Percentiles rank a stretch among this genome's conserved stretches.
Evolutionary conservation across 2,888 invertebrate genomes (phyloP).

Genomic region (Iselma pallidipennis): DNA sequence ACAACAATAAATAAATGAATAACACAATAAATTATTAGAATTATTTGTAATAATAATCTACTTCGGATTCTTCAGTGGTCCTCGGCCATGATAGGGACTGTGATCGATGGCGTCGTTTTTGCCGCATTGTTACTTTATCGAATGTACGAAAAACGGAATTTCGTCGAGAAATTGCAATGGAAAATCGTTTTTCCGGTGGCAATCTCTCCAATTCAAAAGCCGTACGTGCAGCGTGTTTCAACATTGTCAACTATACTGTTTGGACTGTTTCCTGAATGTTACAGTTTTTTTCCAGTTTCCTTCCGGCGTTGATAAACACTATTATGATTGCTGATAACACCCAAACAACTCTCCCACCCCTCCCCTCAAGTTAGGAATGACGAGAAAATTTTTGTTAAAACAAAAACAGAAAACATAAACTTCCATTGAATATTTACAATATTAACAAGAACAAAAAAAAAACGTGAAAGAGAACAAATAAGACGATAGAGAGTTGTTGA

Average conservation of each 20-base stretch:
- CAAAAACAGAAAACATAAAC: not conserved
- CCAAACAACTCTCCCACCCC: not conserved
- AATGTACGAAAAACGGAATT: conserved; percentile 33
- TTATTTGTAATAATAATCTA: conserved; percentile 12
- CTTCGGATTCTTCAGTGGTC: conserved; percentile 34
- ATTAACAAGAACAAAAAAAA: not conserved
- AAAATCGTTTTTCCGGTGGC: conserved; percentile 38
- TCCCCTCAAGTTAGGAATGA: too few relatives aligned
- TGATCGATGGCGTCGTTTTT: conserved; percentile 33
- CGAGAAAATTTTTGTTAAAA: not conserved
- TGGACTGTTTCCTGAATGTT: not conserved
- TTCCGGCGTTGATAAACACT: conserved; percentile 19
- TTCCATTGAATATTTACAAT: not conserved
- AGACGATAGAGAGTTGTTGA: too few relatives aligned
- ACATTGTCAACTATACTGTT: conserved; percentile 40
- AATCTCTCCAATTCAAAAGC: conserved; percentile 41
- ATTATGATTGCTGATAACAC: not conserved
- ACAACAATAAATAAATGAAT: not conserved
- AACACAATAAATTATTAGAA: not conserved
- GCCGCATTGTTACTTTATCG: conserved; percentile 38
- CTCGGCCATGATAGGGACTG: conserved; percentile 53
- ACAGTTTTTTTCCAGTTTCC: conserved; percentile 16
- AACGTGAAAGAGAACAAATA: too few relatives aligned
- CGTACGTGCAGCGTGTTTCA: conserved; percentile 50
- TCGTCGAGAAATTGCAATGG: conserved; percentile 25